Base-by-base conservation (phyloP, 2,888 invertebrate species). In the Acronicta alni region DNA sequence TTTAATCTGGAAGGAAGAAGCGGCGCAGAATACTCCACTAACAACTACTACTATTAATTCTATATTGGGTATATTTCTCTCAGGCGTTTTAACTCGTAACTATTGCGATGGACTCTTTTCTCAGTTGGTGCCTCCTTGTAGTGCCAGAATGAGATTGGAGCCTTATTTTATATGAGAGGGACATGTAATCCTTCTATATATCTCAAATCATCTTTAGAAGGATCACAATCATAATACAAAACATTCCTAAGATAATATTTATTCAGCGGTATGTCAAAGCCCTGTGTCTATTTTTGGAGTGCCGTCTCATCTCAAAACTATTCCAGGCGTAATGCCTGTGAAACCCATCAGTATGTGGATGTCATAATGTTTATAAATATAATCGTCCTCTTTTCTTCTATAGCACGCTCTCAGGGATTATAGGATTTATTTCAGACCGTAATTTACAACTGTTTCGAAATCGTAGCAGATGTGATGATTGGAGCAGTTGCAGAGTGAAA, bases 331-430 rank as follows among this genome's bases (percentile, higher is more conserved):
- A 55, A 49, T 53, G 68, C 39, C 37, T 61, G 57, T 45, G 52
- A 51, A 56, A 43, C 58, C 55, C 57, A 70, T 56, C 37, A 61
- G 48, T 53, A 72, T 67, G 57, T 46, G 51, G 37, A 55, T 61
- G 41, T 57, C 57, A 65, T 61, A 52, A 61, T 64, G 63, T 64
- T 69, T 77, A 75, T 68, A 64, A 70, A 77, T 73, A 72, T 54
- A 26, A 41, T 48, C 58, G 35, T 63, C 60, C 60, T 56, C 57
- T 46, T 55, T 32, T 42, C 41, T 59, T 26, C 44, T 47, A 52
- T 47, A 26, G 48, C 38, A 32, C 10, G 18, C 12, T 51, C 23
- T 52, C 58, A 51, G 49, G 44, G 51, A 57, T 58, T 52, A 44
- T 44, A 17, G 15, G 37, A 16, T 51, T 46, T 42, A 43, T 60